Percentiles rank a stretch among this genome's conserved stretches.
Conservation (phyloP, 2,797 vertebrate species). For the Esox masquinongy region DNA sequence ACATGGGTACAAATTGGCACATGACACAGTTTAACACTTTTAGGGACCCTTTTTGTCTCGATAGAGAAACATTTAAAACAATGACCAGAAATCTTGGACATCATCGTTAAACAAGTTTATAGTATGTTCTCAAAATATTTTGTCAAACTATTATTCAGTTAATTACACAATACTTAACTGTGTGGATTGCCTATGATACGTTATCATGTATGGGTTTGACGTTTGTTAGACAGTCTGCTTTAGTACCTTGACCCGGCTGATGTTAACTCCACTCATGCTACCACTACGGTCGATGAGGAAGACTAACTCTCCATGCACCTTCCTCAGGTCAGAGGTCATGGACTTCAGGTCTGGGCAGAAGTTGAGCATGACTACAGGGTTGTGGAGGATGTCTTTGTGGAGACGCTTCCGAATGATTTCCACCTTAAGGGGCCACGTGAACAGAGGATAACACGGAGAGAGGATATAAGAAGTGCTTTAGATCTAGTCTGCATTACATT, state of each 20-base stretch:
- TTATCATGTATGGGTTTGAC: background rate
- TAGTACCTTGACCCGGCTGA: slow-evolving; percentile 78
- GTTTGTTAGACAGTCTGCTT: background rate
- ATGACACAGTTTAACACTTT: no score
- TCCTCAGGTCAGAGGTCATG: slow-evolving; percentile 78
- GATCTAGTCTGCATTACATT: background rate
- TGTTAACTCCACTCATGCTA: slow-evolving; percentile 86
- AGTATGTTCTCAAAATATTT: no score
- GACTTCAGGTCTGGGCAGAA: slow-evolving; percentile 89
- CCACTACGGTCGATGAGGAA: slow-evolving; percentile 92
- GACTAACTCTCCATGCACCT: slow-evolving; percentile 89
- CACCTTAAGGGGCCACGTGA: slow-evolving; percentile 62
- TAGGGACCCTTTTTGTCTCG: no score
- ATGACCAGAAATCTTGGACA: no score
- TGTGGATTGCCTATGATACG: background rate
- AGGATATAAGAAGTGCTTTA: background rate
- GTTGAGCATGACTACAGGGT: slow-evolving; percentile 93
- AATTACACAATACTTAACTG: background rate
- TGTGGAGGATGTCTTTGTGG: slow-evolving; percentile 93
- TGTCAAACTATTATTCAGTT: background rate
- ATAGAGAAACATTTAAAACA: no score
- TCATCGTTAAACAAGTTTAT: background rate
- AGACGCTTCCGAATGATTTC: slow-evolving; percentile 91
- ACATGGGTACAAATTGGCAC: no score
- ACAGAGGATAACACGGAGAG: background rate